These are phyloP conservation scores for Columba janthina DNA, from an alignment of 2,113 vertebrate species.

Conservation along the genomic window DNA sequence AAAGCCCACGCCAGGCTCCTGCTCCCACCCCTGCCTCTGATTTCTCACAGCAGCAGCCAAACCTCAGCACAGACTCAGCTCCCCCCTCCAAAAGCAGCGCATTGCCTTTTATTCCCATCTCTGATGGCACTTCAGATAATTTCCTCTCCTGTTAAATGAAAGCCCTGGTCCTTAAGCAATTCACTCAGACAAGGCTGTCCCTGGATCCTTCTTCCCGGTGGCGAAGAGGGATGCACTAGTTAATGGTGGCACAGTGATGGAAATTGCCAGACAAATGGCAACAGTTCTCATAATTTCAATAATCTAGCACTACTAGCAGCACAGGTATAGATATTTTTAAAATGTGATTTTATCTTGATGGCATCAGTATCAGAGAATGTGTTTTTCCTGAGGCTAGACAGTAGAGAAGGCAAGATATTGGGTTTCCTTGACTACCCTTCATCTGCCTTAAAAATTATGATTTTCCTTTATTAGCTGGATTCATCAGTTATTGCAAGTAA, in stretches of 20 bases:
- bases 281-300: neutral
- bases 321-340: neutral
- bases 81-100: neutral
- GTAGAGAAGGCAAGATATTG: neutral
- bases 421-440: constrained; percentile 45
- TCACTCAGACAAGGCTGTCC: neutral
- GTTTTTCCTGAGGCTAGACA: neutral
- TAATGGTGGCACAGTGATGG: neutral
- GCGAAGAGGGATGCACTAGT: neutral
- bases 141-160: neutral
- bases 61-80: neutral
- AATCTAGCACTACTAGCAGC: neutral
- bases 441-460: neutral
- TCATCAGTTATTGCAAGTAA: neutral
- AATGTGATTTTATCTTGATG: neutral
- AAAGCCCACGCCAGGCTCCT: neutral
- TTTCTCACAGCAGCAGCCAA: neutral
- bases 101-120: neutral
- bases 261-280: neutral
- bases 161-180: neutral
- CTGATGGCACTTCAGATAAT: neutral
- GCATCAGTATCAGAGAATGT: neutral
- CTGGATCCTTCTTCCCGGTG: neutral
- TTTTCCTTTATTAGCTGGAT: neutral
- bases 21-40: neutral